A percentile compares a stretch with the other conserved stretches of the same genome.
These are phyloP conservation scores for Lasioglossum baleicum DNA, from an alignment of 1,140 invertebrate genomes.

Conservation along the genomic window DNA sequence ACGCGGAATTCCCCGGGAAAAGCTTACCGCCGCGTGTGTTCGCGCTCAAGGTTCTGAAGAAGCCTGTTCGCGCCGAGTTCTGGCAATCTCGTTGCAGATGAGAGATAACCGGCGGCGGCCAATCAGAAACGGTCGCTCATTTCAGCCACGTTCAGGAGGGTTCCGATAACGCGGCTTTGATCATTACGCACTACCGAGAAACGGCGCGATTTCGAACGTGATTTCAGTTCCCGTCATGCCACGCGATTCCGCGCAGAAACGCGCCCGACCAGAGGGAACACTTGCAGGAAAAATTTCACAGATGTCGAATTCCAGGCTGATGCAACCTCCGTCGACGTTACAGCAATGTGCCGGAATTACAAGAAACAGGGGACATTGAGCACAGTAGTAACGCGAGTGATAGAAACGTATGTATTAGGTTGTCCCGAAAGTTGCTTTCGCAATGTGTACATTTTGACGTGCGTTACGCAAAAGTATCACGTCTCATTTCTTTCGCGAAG, in stretches of 20 bases:
- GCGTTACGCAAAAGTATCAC: no score
- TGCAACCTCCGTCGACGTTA: no score
- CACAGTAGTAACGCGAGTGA: no score
- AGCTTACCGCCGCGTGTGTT: conserved; percentile 2
- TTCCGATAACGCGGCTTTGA: conserved; percentile 37
- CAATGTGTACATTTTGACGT: no score
- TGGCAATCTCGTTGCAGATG: conserved; percentile 47
- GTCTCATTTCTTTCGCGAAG: no score
- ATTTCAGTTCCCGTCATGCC: background rate
- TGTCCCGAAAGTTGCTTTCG: no score
- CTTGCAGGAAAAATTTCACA: no score
- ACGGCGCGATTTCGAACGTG: conserved; percentile 10
- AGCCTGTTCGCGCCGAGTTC: conserved; percentile 48
- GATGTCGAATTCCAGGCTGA: no score
- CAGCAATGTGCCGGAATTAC: no score
- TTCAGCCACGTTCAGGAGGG: conserved; percentile 16
- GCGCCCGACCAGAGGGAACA: no score
- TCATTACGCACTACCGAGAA: conserved; percentile 29
- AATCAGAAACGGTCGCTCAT: conserved; percentile 30
- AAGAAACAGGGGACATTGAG: no score
- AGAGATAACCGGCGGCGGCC: conserved; percentile 44
- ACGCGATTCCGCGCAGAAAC: background rate
- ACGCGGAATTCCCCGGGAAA: conserved; percentile 43
- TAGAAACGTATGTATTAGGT: no score
- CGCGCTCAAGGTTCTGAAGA: conserved; percentile 44